Conservation (phyloP, 2,113 vertebrate genomes). For the Leucopternis melanops region DNA sequence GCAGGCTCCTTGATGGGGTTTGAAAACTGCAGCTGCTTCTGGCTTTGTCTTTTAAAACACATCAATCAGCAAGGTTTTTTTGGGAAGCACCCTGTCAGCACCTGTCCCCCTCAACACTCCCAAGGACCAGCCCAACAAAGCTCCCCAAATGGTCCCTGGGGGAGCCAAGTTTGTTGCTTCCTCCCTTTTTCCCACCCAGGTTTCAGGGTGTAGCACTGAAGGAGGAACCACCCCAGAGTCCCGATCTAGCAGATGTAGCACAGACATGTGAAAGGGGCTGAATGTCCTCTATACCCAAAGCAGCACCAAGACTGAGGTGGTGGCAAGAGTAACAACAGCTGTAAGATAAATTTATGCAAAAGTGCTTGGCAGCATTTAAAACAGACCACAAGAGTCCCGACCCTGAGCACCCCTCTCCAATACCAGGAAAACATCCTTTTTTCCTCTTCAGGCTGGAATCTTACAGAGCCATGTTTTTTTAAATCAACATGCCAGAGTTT, state of each 20-base stretch:
- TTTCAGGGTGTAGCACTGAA: accelerated
- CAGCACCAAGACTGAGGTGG: background rate
- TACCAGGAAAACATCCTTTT: background rate
- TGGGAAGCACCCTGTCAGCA: background rate
- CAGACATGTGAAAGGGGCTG: accelerated
- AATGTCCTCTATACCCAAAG: background rate
- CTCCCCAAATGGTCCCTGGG: accelerated
- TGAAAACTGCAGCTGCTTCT: background rate
- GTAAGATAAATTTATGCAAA: background rate
- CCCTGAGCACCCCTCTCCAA: background rate
- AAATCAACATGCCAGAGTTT: background rate
- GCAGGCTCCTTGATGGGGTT: background rate
- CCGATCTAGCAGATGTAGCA: background rate
- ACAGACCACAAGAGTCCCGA: background rate
- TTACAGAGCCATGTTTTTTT: accelerated
- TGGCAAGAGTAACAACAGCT: background rate
- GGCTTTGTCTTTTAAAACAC: background rate
- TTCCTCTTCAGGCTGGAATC: background rate
- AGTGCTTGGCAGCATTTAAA: background rate
- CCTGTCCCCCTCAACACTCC: background rate
- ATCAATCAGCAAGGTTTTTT: background rate
- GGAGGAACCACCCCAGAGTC: background rate
- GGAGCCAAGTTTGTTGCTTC: too few relatives aligned
- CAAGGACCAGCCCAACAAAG: background rate
- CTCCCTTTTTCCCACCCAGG: accelerated